Evolutionary conservation across 2,888 invertebrate species (phyloP).

Genomic region (Melanargia galathea): DNA sequence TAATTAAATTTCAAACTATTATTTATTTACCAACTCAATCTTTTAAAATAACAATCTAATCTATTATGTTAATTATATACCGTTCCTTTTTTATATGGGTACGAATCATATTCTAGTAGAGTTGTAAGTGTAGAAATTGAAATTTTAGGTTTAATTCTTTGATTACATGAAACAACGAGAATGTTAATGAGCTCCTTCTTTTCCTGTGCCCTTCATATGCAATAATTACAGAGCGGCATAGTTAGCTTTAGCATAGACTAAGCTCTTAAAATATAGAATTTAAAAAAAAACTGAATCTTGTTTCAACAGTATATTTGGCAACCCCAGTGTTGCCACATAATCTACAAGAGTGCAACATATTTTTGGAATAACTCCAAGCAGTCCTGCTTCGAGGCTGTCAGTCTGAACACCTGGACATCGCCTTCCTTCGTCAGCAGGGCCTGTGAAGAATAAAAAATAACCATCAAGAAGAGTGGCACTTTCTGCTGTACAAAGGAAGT

Average conservation of each 20-base stretch:
- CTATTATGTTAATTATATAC: constrained; percentile 27
- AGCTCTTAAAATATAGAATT: no score
- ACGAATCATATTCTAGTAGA: constrained; percentile 32
- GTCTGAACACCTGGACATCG: constrained; percentile 16
- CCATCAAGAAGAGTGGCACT: no score
- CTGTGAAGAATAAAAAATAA: neutral
- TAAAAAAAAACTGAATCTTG: no score
- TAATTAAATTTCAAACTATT: constrained; percentile 31
- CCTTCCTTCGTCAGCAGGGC: constrained; percentile 15
- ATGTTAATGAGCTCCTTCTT: constrained; percentile 33
- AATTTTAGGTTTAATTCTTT: constrained; percentile 34
- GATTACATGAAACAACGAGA: constrained; percentile 33
- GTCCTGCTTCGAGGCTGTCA: constrained; percentile 2
- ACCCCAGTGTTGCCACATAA: no score
- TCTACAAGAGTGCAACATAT: constrained; percentile 19
- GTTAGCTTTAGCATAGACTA: no score
- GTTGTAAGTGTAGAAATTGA: constrained; percentile 32
- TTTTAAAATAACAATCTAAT: constrained; percentile 25
- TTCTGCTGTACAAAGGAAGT: no score
- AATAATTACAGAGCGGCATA: no score
- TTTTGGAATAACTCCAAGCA: constrained; percentile 13
- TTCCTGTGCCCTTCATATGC: constrained; percentile 29
- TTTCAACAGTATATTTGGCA: no score
- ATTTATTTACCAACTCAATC: constrained; percentile 30
- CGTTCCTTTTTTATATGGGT: constrained; percentile 27